These are phyloP conservation scores for Lagorchestes hirsutus DNA, from an alignment of 2,797 vertebrate genomes.

Conservation along the genomic window DNA sequence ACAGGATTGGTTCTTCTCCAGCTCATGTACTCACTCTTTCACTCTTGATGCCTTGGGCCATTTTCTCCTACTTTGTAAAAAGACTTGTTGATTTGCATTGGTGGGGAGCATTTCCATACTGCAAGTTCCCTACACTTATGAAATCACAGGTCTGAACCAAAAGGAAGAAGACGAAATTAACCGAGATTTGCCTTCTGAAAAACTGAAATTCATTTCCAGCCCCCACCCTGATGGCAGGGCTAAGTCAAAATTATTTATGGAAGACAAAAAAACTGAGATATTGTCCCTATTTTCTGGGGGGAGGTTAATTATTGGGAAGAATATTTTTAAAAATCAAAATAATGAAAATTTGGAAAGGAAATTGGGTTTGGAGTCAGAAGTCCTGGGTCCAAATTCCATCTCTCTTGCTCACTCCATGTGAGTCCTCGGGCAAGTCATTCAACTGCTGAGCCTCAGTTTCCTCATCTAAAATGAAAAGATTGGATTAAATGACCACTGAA, in stretches of 20 bases:
- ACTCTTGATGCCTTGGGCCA: background rate
- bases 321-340: background rate
- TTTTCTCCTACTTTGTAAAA: background rate
- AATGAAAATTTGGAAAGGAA: background rate
- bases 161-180: background rate
- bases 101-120: background rate
- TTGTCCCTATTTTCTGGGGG: background rate
- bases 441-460: background rate
- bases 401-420: background rate
- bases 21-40: background rate
- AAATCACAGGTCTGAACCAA: background rate
- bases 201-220: background rate
- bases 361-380: background rate
- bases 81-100: background rate
- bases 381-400: background rate
- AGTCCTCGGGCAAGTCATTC: background rate
- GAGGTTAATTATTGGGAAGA: background rate
- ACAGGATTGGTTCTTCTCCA: background rate
- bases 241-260: background rate
- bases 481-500: background rate
- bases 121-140: background rate
- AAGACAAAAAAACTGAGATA: background rate
- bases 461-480: background rate
- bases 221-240: background rate
- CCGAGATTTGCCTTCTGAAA: no score